Evolutionary conservation across 2,113 vertebrate genomes (phyloP).

Genomic region (Rhagologus leucostigma): DNA sequence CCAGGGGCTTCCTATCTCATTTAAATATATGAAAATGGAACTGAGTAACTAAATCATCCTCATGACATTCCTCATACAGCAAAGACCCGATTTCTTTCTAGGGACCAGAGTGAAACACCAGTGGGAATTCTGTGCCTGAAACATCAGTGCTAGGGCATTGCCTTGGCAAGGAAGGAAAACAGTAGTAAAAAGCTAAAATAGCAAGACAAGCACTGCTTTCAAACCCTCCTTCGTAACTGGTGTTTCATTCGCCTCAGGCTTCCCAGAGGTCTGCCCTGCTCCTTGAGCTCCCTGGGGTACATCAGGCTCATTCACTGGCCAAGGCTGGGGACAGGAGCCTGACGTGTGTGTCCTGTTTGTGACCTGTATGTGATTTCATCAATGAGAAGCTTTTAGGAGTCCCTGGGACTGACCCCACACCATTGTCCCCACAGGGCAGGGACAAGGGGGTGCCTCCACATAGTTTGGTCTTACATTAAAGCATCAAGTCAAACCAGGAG

Average conservation of each 20-base stretch:
- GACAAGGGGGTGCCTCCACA: not conserved
- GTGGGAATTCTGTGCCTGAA: not conserved
- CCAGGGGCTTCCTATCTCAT: not conserved
- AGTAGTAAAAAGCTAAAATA: not conserved
- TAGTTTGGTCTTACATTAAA: rapidly evolving
- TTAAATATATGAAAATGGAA: not conserved
- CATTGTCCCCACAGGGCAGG: not conserved
- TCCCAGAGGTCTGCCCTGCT: not conserved
- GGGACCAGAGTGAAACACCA: not conserved
- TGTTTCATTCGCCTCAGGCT: not conserved
- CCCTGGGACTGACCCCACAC: not conserved
- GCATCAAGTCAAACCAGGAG: not conserved
- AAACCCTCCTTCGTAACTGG: not conserved
- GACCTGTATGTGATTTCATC: not conserved
- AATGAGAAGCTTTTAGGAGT: not conserved
- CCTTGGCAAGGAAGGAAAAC: not conserved
- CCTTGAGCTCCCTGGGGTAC: not conserved
- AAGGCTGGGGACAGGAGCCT: not conserved
- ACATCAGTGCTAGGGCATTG: not conserved
- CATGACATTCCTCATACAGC: not conserved
- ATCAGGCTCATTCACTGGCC: not conserved
- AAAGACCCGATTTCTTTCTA: not conserved
- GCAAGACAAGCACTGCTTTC: not conserved
- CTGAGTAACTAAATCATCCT: not conserved
- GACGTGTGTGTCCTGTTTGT: not conserved